phyloP scores from a whole-genome alignment of 2,888 invertebrate genomes.

The Mythimna albipuncta region DNA sequence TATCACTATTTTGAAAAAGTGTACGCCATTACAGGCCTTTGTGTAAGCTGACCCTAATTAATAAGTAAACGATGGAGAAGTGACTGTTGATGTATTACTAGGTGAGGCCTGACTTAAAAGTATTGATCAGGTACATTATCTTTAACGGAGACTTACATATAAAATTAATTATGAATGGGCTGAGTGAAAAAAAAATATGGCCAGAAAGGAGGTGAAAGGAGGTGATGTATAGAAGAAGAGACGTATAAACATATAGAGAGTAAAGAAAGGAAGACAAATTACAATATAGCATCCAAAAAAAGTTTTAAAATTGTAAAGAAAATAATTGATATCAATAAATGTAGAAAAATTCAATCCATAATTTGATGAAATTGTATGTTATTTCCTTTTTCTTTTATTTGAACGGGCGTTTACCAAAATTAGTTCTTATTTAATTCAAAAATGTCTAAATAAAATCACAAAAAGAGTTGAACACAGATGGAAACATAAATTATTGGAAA shows the following conservation, averaged over 20 bases:
- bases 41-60: background rate
- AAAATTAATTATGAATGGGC: no score
- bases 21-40: no score
- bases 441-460: background rate
- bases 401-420: background rate
- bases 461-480: no score
- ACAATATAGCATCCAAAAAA: background rate
- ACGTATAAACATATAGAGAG: no score
- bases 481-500: no score
- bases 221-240: no score
- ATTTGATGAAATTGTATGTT: no score
- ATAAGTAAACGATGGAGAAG: conserved; percentile 2
- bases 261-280: no score
- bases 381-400: no score
- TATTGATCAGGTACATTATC: conserved; percentile 5
- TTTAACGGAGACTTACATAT: background rate
- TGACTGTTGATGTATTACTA: conserved; percentile 12
- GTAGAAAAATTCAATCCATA: no score
- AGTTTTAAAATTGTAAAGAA: background rate
- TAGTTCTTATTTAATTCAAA: background rate
- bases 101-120: conserved; percentile 21
- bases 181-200: no score
- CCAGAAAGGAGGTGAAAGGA: no score
- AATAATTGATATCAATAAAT: background rate
- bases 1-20: background rate